Percentiles rank a stretch among this genome's conserved stretches.
These are phyloP conservation scores for Bolinopsis microptera DNA, from an alignment of 37 sponge, comb jelly and placozoan species.

Conservation along the genomic window DNA sequence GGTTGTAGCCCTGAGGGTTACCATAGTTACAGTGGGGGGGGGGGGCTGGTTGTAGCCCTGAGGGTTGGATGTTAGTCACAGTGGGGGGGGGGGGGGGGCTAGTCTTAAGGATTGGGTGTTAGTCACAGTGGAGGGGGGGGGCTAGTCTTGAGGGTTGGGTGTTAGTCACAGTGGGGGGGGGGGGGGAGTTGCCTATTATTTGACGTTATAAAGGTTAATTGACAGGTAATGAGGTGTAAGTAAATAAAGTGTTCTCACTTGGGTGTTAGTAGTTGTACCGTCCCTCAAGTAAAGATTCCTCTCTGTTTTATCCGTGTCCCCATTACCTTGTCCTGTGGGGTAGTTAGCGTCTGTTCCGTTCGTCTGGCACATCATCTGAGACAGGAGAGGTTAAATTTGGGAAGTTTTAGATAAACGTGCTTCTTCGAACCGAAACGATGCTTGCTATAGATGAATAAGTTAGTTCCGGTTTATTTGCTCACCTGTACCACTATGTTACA, in stretches of 20 bases:
- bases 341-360: conserved; percentile 6
- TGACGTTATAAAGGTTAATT: too few relatives aligned
- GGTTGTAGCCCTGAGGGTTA: conserved; percentile 42
- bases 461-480: too few relatives aligned
- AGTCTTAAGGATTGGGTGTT: not conserved
- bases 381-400: conserved; percentile 2
- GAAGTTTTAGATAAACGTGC: too few relatives aligned
- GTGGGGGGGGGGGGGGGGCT: not conserved
- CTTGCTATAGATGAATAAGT: too few relatives aligned
- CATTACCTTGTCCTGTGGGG: conserved; percentile 35
- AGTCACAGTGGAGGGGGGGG: not conserved
- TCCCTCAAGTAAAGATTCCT: conserved; percentile 72
- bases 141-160: not conserved
- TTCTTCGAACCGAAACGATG: not conserved
- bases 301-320: not conserved
- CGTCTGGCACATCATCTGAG: conserved; percentile 57
- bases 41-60: conserved; percentile 54
- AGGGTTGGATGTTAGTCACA: not conserved
- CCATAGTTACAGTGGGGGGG: not conserved
- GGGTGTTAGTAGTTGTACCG: conserved; percentile 81
- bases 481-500: conserved; percentile 96
- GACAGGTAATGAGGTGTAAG: too few relatives aligned
- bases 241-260: too few relatives aligned
- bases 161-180: too few relatives aligned
- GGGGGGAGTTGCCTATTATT: too few relatives aligned